Conservation (phyloP, 2,797 vertebrate species). For the Catharus ustulatus region DNA sequence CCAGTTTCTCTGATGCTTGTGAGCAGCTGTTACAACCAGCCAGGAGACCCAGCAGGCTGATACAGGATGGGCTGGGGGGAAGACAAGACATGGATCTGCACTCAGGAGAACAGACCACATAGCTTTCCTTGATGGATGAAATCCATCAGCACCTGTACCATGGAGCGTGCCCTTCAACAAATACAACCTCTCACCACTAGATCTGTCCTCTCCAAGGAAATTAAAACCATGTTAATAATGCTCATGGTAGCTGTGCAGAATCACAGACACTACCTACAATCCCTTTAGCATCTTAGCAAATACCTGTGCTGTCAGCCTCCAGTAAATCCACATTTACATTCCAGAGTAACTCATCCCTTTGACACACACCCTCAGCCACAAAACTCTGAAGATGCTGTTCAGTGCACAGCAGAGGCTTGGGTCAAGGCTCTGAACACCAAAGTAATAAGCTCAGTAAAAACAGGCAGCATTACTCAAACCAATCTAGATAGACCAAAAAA, state of each 20-base stretch:
- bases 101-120: accelerated
- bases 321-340: background rate
- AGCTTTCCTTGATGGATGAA: background rate
- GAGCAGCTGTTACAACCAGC: background rate
- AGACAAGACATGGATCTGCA: background rate
- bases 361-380: background rate
- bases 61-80: accelerated
- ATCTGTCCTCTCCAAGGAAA: background rate
- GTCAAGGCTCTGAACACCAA: background rate
- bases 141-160: background rate
- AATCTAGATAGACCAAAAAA: background rate
- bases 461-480: background rate
- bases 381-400: background rate
- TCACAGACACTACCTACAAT: background rate
- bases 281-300: background rate
- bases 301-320: background rate
- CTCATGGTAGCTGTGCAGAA: background rate
- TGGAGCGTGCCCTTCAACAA: accelerated
- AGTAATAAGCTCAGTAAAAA: background rate
- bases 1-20: background rate
- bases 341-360: background rate
- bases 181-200: background rate
- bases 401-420: background rate
- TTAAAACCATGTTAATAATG: background rate
- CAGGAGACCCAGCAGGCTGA: background rate